Evolutionary conservation across 2,113 vertebrate genomes (phyloP).

Genomic region (Vireo altiloquus): DNA sequence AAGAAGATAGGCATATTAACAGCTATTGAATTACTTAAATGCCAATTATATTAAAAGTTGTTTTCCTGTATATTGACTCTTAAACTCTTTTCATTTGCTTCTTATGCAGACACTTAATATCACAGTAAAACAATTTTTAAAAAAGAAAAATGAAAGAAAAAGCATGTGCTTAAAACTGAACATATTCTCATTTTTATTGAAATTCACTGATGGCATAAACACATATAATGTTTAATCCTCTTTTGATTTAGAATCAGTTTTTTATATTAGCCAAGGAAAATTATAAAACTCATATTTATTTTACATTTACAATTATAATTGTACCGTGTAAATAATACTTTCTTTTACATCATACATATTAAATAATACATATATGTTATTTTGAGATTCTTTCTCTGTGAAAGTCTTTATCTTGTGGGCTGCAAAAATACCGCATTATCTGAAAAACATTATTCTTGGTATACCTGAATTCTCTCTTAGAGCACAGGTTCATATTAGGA

Average conservation of each 20-base stretch:
- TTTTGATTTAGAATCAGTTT: background rate
- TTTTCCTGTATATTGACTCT: background rate
- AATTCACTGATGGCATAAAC: background rate
- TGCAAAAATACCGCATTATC: background rate
- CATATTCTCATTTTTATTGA: background rate
- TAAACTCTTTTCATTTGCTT: background rate
- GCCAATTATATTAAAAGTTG: background rate
- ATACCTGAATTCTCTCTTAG: background rate
- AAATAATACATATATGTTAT: background rate
- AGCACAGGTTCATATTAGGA: background rate
- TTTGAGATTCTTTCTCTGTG: background rate
- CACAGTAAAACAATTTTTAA: background rate
- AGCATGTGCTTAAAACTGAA: background rate
- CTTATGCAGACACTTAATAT: background rate
- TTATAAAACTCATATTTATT: too few species aligned
- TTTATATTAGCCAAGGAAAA: background rate
- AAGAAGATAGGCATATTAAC: background rate
- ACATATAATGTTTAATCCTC: background rate
- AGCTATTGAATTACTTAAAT: background rate
- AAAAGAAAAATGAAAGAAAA: rapidly evolving
- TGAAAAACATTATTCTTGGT: background rate
- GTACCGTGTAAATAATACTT: background rate
- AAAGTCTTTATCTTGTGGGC: background rate
- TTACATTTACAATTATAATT: too few species aligned
- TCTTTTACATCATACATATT: background rate